Percentiles rank a stretch among this genome's conserved stretches.
Evolutionary conservation across 2,113 vertebrate species (phyloP).

Genomic region (Tragelaphus imberbis): DNA sequence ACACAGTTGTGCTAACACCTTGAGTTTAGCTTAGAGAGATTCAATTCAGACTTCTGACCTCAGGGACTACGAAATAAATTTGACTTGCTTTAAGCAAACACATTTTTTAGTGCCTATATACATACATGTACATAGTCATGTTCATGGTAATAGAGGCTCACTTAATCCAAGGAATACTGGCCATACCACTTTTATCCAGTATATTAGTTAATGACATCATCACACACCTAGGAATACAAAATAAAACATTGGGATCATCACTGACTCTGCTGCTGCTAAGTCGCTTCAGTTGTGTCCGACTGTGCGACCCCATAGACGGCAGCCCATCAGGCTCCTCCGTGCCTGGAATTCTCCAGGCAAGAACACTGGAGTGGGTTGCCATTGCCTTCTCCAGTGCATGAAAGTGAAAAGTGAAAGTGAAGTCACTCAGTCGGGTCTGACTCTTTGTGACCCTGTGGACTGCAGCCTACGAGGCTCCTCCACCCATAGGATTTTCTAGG

Average conservation of each 20-base stretch:
- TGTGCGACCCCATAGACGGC: too few species aligned
- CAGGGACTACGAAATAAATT: neutral
- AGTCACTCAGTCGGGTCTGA: too few species aligned
- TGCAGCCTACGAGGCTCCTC: too few species aligned
- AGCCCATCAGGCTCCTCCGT: too few species aligned
- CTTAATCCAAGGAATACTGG: neutral
- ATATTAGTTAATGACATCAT: neutral
- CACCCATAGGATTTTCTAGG: too few species aligned
- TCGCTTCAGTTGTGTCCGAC: too few species aligned
- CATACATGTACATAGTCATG: neutral
- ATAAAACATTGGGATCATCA: neutral
- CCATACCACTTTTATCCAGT: neutral
- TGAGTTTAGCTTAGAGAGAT: neutral
- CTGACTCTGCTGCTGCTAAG: neutral
- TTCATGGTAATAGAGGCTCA: neutral
- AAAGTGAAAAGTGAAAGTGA: too few species aligned
- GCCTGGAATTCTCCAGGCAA: too few species aligned
- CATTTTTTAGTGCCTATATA: neutral
- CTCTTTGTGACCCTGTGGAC: too few species aligned
- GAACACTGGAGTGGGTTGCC: too few species aligned
- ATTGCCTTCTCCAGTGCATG: too few species aligned
- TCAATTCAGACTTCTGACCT: neutral
- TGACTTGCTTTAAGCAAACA: neutral
- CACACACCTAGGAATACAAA: neutral
- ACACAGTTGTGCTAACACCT: neutral